Base-by-base conservation (phyloP, 1,140 invertebrate species). In the Ceratina australensis region DNA sequence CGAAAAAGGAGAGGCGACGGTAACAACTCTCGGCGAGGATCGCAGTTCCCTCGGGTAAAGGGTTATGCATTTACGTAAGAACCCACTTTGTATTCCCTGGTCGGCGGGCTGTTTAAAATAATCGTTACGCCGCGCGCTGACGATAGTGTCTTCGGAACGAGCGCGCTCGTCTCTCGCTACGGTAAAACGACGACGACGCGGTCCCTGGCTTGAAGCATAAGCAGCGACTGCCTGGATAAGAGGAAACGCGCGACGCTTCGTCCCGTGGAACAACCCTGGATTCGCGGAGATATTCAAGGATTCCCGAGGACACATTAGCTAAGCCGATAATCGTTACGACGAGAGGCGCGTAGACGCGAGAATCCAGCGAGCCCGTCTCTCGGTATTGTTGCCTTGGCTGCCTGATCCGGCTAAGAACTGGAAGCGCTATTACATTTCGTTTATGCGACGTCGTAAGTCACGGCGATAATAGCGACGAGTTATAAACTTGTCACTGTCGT, bases 41-140 rank as follows among this genome's bases (percentile, higher is more conserved):
- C n/a, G n/a, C 33, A 42, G 33, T 42, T 42, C 33, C 10, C 24
- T 82, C 72, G 68, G 47, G 63, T 33, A 63, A 83, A 63, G 47
- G 61, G 56, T 47, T 76, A 72, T 66, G 80, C 86, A 91, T 91
- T 91, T 90, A 87, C 85, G 72, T 91, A 91, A 91, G 86, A 89
- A 86, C 74, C 84, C 75, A 90, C 88, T 92, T 91, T 89, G 89
- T 91, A 91, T 91, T 90, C 91, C 80, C 74, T 67, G 63, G 68
- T 78, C 57, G 83, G 64, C 63, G 64, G 80, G 81, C 87, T 89
- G 78, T 90, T 91, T 88, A 87, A 90, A 90, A 90, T 91, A 91
- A 91, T 91, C 88, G 88, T 89, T 90, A 88, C 66, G 68, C 33
- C 78, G 75, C 57, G 57, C 81, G 42, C 3, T 68, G 81, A 75